phyloP scores from a whole-genome alignment of 2,888 invertebrate species.

The Latrodectus hesperus region DNA sequence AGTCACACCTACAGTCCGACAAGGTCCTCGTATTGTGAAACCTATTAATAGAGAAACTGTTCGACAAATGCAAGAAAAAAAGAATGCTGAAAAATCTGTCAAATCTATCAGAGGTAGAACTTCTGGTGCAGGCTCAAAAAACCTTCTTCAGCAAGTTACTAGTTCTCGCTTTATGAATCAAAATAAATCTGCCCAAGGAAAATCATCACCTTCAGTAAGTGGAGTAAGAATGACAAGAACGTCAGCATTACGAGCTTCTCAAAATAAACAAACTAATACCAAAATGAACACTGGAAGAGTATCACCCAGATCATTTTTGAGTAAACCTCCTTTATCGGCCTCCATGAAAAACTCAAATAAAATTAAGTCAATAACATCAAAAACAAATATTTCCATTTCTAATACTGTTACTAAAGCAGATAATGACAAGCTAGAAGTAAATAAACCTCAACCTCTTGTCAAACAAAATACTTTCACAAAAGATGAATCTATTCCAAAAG shows the following conservation, averaged over 20 bases:
- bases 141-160: slow-evolving; percentile 53
- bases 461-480: slow-evolving; percentile 95
- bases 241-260: slow-evolving; percentile 67
- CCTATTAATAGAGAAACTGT: slow-evolving; percentile 73
- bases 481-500: slow-evolving; percentile 77
- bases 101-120: slow-evolving; percentile 57
- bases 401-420: slow-evolving; percentile 18
- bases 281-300: slow-evolving; percentile 30
- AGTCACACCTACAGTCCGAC: slow-evolving; percentile 30
- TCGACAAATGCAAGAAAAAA: slow-evolving; percentile 68
- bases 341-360: slow-evolving; percentile 4
- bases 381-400: slow-evolving; percentile 9
- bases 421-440: slow-evolving; percentile 14
- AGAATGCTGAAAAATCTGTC: slow-evolving; percentile 57
- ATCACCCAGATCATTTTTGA: slow-evolving; percentile 62
- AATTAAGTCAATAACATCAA: slow-evolving; percentile 7
- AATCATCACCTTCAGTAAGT: slow-evolving; percentile 56
- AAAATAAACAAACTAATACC: slow-evolving; percentile 51
- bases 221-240: slow-evolving; percentile 68
- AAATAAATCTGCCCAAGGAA: slow-evolving; percentile 24
- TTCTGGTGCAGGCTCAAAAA: slow-evolving; percentile 27
- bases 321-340: slow-evolving; percentile 46
- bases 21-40: slow-evolving; percentile 77
- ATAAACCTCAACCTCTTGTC: slow-evolving; percentile 80
- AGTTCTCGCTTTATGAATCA: slow-evolving; percentile 29